Evolutionary conservation across 2,113 vertebrate genomes (phyloP).

Genomic region (Malurus cyaneus): DNA sequence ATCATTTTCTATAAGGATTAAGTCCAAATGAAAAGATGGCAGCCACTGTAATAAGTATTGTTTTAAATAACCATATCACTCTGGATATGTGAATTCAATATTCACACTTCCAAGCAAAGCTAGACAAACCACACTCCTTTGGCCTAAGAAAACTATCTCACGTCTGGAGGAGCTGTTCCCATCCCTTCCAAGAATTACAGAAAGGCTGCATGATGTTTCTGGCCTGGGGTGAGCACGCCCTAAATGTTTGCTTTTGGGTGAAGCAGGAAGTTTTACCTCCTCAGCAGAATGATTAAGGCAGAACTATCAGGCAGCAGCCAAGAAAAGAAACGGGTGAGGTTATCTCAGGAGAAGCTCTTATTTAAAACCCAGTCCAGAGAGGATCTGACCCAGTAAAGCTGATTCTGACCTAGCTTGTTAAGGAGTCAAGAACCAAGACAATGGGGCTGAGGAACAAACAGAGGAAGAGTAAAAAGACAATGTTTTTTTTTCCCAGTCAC

Average conservation of each 20-base stretch:
- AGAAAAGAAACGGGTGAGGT: background rate
- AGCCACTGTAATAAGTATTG: background rate
- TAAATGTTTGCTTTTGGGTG: background rate
- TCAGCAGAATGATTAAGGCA: background rate
- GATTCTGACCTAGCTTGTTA: background rate
- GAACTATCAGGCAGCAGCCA: background rate
- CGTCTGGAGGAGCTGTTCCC: background rate
- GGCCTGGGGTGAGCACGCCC: background rate
- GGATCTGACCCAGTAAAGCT: background rate
- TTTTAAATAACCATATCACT: background rate
- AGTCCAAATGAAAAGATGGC: background rate
- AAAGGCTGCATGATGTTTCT: background rate
- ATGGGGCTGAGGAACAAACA: rapidly evolving
- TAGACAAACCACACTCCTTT: background rate
- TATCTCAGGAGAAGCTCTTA: background rate
- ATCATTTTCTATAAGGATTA: background rate
- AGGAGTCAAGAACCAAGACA: background rate
- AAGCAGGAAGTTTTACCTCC: background rate
- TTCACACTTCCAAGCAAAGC: background rate
- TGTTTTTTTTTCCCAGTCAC: background rate
- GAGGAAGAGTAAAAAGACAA: background rate
- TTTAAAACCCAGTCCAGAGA: background rate
- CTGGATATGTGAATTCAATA: background rate
- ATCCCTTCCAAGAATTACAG: background rate
- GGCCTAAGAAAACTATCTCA: background rate